A percentile compares a stretch with the other conserved stretches of the same genome.
These are phyloP conservation scores for Aspidiotus destructor DNA, from an alignment of 2,888 invertebrate genomes.

Conservation along the genomic window DNA sequence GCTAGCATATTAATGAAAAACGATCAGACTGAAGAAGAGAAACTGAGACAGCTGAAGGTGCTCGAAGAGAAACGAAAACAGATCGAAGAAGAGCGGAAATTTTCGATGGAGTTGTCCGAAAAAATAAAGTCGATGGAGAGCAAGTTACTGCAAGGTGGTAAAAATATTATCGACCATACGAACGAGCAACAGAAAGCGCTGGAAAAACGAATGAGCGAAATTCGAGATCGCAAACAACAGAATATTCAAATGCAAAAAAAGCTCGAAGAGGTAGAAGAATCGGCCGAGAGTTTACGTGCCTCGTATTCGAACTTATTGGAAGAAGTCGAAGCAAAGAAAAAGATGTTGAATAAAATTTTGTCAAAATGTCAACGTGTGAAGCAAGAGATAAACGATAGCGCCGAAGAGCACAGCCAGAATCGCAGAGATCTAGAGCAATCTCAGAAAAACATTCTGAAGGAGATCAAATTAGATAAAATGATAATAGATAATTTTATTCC, in stretches of 20 bases:
- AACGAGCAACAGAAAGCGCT: slow-evolving; percentile 85
- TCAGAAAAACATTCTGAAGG: slow-evolving; percentile 82
- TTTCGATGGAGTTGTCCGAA: slow-evolving; percentile 63
- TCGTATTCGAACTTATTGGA: slow-evolving; percentile 88
- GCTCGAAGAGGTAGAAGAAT: slow-evolving; percentile 87
- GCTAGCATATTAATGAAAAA: slow-evolving; percentile 37
- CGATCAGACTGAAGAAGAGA: slow-evolving; percentile 40
- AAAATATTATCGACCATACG: slow-evolving; percentile 85
- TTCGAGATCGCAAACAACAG: slow-evolving; percentile 48
- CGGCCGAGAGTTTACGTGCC: slow-evolving; percentile 76
- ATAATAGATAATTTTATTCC: slow-evolving; percentile 87
- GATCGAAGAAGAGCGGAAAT: slow-evolving; percentile 45
- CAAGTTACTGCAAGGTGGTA: slow-evolving; percentile 82
- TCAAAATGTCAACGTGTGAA: slow-evolving; percentile 61
- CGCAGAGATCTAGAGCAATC: slow-evolving; percentile 83
- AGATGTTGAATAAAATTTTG: slow-evolving; percentile 82
- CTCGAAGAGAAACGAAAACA: slow-evolving; percentile 44
- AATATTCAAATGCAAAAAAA: slow-evolving; percentile 89
- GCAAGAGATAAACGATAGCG: slow-evolving; percentile 64
- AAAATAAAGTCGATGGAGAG: slow-evolving; percentile 82
- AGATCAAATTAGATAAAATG: slow-evolving; percentile 77
- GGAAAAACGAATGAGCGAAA: slow-evolving; percentile 73
- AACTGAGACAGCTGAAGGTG: slow-evolving; percentile 41
- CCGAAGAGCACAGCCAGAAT: slow-evolving; percentile 82
- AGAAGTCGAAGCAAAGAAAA: slow-evolving; percentile 93